These are phyloP conservation scores for Sinocyclocheilus maitianheensis DNA, from an alignment of 2,113 vertebrate genomes.

Conservation along the genomic window DNA sequence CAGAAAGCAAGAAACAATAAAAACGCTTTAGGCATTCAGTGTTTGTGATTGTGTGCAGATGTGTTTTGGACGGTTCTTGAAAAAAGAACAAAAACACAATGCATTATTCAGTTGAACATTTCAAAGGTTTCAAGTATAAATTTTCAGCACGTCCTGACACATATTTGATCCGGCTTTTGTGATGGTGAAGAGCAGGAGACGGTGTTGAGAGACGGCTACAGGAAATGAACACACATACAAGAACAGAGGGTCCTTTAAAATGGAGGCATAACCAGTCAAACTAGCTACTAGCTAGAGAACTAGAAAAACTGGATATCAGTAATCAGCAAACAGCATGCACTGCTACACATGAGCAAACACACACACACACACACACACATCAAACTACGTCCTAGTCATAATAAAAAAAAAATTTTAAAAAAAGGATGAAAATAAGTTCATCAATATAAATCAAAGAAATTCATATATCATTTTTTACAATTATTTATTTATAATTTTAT, in stretches of 20 bases:
- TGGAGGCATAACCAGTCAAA: constrained; percentile 26
- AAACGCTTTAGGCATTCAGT: background rate
- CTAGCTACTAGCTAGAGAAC: constrained; percentile 27
- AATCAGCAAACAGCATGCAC: background rate
- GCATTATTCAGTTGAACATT: constrained; percentile 1
- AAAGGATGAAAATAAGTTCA: background rate
- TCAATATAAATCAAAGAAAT: background rate
- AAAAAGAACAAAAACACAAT: constrained; percentile 1
- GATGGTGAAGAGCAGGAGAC: background rate
- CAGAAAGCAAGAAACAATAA: background rate
- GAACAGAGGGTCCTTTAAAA: background rate
- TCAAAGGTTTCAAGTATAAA: background rate
- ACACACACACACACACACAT: constrained; percentile 6
- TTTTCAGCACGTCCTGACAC: background rate
- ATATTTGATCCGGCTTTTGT: background rate
- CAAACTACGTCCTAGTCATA: background rate
- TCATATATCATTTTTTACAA: background rate
- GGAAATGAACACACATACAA: background rate
- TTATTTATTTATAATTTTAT: background rate
- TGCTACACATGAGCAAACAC: constrained; percentile 9
- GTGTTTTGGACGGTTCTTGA: background rate
- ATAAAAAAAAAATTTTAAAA: too few relatives aligned
- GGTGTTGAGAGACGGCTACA: background rate
- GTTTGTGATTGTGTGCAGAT: background rate
- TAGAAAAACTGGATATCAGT: constrained; percentile 18